phyloP scores from a whole-genome alignment of 2,113 vertebrate species.

The Triplophysa dalaica region DNA sequence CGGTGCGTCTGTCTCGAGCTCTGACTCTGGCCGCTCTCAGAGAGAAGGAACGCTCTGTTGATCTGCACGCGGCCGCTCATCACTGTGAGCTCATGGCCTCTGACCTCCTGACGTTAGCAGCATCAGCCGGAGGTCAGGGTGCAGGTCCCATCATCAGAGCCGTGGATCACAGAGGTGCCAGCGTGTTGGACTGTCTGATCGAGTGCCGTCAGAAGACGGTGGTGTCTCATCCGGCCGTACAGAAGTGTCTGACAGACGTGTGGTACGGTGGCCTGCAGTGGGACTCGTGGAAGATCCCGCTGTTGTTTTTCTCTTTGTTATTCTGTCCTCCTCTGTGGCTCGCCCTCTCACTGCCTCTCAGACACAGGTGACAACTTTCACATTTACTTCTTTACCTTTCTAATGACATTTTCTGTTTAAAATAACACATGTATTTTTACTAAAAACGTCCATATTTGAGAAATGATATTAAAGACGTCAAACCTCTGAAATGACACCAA shows the following conservation, averaged over 20 bases:
- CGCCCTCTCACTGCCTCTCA: conserved; percentile 63
- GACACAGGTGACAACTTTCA: conserved; percentile 43
- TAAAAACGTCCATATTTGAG: no score
- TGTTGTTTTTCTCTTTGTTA: conserved; percentile 64
- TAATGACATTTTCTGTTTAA: no score
- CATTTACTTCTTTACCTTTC: no score
- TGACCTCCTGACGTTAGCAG: conserved; percentile 62
- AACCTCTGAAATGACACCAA: no score
- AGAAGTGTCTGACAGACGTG: conserved; percentile 66
- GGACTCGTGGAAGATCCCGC: conserved; percentile 63
- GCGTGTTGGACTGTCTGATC: conserved; percentile 63
- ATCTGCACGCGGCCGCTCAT: conserved; percentile 60
- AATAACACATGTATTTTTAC: no score
- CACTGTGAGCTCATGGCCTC: conserved; percentile 65
- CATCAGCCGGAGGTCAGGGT: conserved; percentile 49
- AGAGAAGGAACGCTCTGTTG: conserved; percentile 62
- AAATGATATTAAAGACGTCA: not conserved
- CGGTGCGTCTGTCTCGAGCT: conserved; percentile 65
- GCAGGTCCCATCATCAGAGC: conserved; percentile 57
- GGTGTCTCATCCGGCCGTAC: conserved; percentile 65
- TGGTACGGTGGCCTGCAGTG: conserved; percentile 64
- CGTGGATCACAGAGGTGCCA: conserved; percentile 57
- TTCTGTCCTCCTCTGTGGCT: conserved; percentile 64
- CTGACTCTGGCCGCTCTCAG: conserved; percentile 58
- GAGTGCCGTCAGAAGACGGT: conserved; percentile 65